These are phyloP conservation scores for Cololabis saira DNA, from an alignment of 2,113 vertebrate species.

Conservation along the genomic window DNA sequence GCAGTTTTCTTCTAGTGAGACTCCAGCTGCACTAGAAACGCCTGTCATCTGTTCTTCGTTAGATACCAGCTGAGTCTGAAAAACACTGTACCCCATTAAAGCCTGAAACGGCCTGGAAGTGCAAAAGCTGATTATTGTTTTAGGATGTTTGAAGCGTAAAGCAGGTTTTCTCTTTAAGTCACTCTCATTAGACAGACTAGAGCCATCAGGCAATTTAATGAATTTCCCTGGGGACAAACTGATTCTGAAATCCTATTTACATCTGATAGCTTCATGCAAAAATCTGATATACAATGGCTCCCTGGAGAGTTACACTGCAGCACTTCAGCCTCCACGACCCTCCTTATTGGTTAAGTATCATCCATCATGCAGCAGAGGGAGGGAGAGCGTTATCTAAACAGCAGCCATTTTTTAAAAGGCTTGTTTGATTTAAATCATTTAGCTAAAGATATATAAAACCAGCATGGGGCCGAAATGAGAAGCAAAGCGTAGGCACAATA, in stretches of 20 bases:
- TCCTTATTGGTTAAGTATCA: slow-evolving; percentile 39
- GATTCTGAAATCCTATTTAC: slow-evolving; percentile 45
- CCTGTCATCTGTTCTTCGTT: slow-evolving; percentile 40
- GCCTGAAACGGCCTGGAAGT: slow-evolving; percentile 39
- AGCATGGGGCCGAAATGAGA: slow-evolving; percentile 19
- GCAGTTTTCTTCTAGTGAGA: slow-evolving; percentile 3
- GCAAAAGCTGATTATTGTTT: slow-evolving; percentile 4
- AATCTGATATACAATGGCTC: slow-evolving; percentile 34
- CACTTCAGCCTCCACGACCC: slow-evolving; percentile 32
- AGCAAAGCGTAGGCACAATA: slow-evolving; percentile 35
- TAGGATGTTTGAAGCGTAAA: not conserved
- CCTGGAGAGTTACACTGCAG: slow-evolving; percentile 29
- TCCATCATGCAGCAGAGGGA: not conserved
- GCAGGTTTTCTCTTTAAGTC: slow-evolving; percentile 21
- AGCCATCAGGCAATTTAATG: slow-evolving; percentile 38
- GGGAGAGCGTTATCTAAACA: slow-evolving; percentile 38
- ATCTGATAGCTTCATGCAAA: slow-evolving; percentile 27
- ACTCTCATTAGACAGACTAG: slow-evolving; percentile 18
- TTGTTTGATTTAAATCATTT: slow-evolving; percentile 65
- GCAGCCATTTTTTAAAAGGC: slow-evolving; percentile 55
- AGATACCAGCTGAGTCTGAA: slow-evolving; percentile 34
- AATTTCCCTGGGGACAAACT: slow-evolving; percentile 32
- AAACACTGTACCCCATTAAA: slow-evolving; percentile 36
- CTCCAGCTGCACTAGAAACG: not conserved
- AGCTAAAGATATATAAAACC: slow-evolving; percentile 39